phyloP scores from a whole-genome alignment of 1,140 invertebrate genomes.

The Coelopa frigida region DNA sequence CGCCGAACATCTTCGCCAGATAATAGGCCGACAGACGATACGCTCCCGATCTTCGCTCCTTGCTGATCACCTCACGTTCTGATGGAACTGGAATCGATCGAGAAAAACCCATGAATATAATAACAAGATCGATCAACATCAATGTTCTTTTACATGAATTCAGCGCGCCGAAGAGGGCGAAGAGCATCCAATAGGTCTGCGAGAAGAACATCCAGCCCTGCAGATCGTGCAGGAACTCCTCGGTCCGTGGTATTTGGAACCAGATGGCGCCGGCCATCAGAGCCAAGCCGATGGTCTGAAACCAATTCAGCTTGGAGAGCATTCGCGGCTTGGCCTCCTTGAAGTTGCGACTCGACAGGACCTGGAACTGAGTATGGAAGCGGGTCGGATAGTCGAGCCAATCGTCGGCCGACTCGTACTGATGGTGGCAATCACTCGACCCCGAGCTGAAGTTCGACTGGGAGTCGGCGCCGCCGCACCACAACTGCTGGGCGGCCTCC shows the following conservation, averaged over 20 bases:
- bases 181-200: slow-evolving; percentile 81
- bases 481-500: slow-evolving; percentile 65
- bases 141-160: slow-evolving; percentile 52
- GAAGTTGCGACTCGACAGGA: slow-evolving; percentile 72
- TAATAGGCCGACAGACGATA: slow-evolving; percentile 81
- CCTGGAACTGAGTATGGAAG: slow-evolving; percentile 71
- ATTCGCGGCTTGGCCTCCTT: slow-evolving; percentile 69
- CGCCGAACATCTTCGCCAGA: slow-evolving; percentile 78
- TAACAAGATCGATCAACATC: background rate
- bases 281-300: slow-evolving; percentile 69
- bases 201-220: slow-evolving; percentile 86
- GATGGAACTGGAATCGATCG: slow-evolving; percentile 57
- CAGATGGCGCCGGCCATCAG: slow-evolving; percentile 70
- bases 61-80: slow-evolving; percentile 76
- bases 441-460: slow-evolving; percentile 64
- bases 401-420: slow-evolving; percentile 43
- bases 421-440: slow-evolving; percentile 53
- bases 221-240: slow-evolving; percentile 69
- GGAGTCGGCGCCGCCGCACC: slow-evolving; percentile 54
- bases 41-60: slow-evolving; percentile 72
- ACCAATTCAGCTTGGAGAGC: slow-evolving; percentile 73
- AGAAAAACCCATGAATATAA: slow-evolving; percentile 5
- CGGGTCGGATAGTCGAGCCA: slow-evolving; percentile 64
- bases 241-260: slow-evolving; percentile 68
- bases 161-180: slow-evolving; percentile 73